Percentiles rank a stretch among this genome's conserved stretches.
These are phyloP conservation scores for Protobothrops mucrosquamatus DNA, from an alignment of 2,113 vertebrate species.

Conservation along the genomic window DNA sequence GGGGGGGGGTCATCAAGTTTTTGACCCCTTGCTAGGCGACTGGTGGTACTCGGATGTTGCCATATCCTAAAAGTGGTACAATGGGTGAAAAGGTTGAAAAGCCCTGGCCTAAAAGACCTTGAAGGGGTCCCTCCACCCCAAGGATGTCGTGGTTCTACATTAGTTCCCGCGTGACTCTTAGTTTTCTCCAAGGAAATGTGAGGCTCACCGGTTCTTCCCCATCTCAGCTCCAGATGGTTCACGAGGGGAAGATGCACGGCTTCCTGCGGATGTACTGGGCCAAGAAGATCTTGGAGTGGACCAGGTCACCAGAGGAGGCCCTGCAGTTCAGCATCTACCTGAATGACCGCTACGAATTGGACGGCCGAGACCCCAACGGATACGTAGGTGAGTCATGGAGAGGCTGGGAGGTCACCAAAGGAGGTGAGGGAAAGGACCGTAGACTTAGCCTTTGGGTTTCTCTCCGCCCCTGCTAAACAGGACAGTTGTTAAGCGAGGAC, in stretches of 20 bases:
- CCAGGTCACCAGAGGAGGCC: constrained; percentile 79
- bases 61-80: too few species aligned
- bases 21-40: too few species aligned
- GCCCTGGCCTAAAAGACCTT: too few species aligned
- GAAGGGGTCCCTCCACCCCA: too few species aligned
- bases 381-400: constrained; percentile 72
- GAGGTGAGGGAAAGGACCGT: neutral
- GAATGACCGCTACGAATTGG: constrained; percentile 80
- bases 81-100: too few species aligned
- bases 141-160: too few species aligned
- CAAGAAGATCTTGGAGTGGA: constrained; percentile 94
- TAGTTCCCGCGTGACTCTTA: neutral
- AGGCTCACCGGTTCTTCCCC: neutral
- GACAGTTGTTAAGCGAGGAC: neutral
- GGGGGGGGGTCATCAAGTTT: too few species aligned
- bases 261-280: constrained; percentile 93
- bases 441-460: neutral
- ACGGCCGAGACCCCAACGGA: constrained; percentile 81
- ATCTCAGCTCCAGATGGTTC: constrained; percentile 76
- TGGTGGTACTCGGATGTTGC: too few species aligned
- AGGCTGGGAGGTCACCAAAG: neutral
- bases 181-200: neutral
- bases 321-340: constrained; percentile 81
- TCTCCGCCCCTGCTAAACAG: neutral
- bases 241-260: constrained; percentile 87